Percentiles rank a stretch among this genome's conserved stretches.
phyloP scores from a whole-genome alignment of 2,888 invertebrate species.

The Liopterus haemorrhoidalis region DNA sequence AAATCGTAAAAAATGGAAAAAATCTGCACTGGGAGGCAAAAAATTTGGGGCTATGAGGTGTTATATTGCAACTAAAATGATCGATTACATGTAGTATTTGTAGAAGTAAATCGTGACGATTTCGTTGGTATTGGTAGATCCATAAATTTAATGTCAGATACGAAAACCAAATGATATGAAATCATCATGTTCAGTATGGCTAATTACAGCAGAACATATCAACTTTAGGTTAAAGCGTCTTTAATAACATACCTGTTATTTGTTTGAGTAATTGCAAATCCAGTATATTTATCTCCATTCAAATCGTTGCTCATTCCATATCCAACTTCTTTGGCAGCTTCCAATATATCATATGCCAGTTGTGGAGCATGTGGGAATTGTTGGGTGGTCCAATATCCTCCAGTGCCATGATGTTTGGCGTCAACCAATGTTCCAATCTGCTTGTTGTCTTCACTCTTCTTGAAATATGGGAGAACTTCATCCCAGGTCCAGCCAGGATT shows the following conservation, averaged over 20 bases:
- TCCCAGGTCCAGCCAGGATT: constrained; percentile 72
- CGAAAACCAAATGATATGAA: too few species aligned
- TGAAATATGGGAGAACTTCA: constrained; percentile 70
- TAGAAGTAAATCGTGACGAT: too few species aligned
- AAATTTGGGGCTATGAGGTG: too few species aligned
- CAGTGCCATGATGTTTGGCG: constrained; percentile 53
- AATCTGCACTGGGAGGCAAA: too few species aligned
- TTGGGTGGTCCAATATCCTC: constrained; percentile 58
- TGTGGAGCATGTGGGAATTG: constrained; percentile 60
- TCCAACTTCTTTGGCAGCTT: constrained; percentile 56
- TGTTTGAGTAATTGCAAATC: constrained; percentile 62
- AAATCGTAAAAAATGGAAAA: too few species aligned
- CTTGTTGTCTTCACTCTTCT: constrained; percentile 60
- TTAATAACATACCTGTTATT: constrained; percentile 50
- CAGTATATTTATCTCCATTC: constrained; percentile 57
- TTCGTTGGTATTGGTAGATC: too few species aligned
- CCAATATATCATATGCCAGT: constrained; percentile 56
- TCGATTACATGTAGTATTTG: too few species aligned
- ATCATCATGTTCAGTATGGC: too few species aligned
- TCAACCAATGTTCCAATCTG: constrained; percentile 57
- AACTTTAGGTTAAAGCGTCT: background rate
- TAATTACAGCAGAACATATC: too few species aligned
- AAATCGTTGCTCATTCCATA: constrained; percentile 58
- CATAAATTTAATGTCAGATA: too few species aligned
- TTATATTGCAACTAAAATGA: too few species aligned